A percentile compares a stretch with the other conserved stretches of the same genome.
These are phyloP conservation scores for Chaetorhynchus papuensis DNA, from an alignment of 2,113 vertebrate species.

Conservation along the genomic window DNA sequence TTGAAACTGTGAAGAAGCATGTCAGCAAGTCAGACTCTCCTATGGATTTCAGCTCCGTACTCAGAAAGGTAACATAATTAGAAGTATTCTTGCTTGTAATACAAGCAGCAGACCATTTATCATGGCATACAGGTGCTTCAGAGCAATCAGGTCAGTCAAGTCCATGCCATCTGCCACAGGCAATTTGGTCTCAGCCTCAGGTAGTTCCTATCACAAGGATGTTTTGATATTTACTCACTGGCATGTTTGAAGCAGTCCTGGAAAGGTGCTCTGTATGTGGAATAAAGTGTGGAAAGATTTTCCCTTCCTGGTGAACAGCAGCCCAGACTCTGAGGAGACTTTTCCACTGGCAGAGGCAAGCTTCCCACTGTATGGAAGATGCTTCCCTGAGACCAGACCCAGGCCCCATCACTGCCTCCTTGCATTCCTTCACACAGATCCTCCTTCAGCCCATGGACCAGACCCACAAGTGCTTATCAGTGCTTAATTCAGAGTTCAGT, in stretches of 20 bases:
- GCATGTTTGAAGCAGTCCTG: not conserved
- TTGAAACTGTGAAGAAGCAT: constrained; percentile 71
- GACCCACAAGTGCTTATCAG: not conserved
- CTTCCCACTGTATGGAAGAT: accelerated
- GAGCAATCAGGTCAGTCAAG: not conserved
- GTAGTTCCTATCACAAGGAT: not conserved
- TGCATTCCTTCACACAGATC: not conserved
- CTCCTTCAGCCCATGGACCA: not conserved
- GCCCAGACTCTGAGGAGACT: not conserved
- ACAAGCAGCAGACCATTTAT: not conserved
- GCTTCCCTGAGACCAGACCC: not conserved
- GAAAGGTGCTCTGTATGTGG: not conserved
- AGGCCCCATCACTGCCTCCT: not conserved
- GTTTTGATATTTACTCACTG: not conserved
- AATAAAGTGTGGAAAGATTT: not conserved
- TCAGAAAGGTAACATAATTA: constrained; percentile 73
- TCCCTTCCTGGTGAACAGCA: not conserved
- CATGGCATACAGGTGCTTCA: not conserved
- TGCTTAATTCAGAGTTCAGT: not conserved
- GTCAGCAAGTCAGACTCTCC: constrained; percentile 49
- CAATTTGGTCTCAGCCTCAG: not conserved
- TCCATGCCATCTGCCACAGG: not conserved
- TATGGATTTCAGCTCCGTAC: constrained; percentile 73
- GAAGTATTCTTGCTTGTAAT: not conserved
- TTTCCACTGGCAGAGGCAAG: not conserved